A percentile compares a stretch with the other conserved stretches of the same genome.
Conservation (phyloP, 1,140 invertebrate species). For the Brachionus paranguensis region DNA sequence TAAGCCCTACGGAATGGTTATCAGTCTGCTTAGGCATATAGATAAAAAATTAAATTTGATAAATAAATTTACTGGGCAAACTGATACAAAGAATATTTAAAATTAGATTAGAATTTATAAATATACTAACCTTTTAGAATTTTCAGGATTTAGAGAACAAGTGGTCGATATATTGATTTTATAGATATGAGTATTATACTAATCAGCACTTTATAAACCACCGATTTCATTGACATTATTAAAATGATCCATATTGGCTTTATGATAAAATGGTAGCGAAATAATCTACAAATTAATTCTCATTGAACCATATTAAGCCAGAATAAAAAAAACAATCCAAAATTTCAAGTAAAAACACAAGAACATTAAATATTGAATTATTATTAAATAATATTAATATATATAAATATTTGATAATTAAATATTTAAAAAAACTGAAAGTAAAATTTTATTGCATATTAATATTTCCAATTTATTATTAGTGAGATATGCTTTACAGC, state of each 20-base stretch:
- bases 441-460: no score
- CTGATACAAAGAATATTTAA: background rate
- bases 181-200: background rate
- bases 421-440: no score
- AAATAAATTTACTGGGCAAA: background rate
- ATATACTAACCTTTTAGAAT: background rate
- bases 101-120: background rate
- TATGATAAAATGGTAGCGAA: background rate
- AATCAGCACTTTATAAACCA: background rate
- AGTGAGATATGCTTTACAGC: no score
- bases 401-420: no score
- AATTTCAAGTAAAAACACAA: no score
- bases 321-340: no score
- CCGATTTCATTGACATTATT: background rate
- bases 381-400: no score
- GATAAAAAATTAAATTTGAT: background rate
- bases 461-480: no score
- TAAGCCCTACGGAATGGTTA: background rate
- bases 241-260: background rate
- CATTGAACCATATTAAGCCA: background rate
- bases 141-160: background rate
- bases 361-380: no score
- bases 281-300: background rate
- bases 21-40: background rate
- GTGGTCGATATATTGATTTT: background rate